Evolutionary conservation across 2,797 vertebrate genomes (phyloP), one percentile per base, ranked within the genome.

Genomic region (Micromesistius poutassou): DNA sequence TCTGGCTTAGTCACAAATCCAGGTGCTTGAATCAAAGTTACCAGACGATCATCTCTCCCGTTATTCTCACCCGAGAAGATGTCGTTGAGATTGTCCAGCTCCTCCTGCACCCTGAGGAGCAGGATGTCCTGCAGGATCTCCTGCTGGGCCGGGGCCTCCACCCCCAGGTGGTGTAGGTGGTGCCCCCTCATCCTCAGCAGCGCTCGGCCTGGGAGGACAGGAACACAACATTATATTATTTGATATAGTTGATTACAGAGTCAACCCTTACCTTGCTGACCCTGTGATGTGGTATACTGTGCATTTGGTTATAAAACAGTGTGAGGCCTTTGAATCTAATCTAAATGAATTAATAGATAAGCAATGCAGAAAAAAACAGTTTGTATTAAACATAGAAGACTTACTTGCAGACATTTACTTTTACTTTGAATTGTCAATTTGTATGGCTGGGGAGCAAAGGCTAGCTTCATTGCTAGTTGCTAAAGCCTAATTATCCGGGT

Each of bases 91-190:
- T 91, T 91, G 73, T 75, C 79, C 85, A 93, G 85, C 87, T 94
- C 93, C 71, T 94, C 92, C 33, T 89, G 90, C 76, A 94, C 89
- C 85, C 83, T 78, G 77, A 94, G 90, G 42, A 91, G 88, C 31
- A 94, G 89, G 46, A 94, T 76, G 72, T 89, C 90, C 82, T 91
- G 90, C 80, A 93, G 76, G 68, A 94, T 83, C 72, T 92, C 86
- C 86, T 90, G 84, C 79, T 88, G 87, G 76, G 89, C 82, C 71
- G 87, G 86, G 3, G 71, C 77, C 30, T 85, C 82, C 82, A 94
- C 77, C 3, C 94, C 93, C 16, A 94, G 88, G 9, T 85, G 83
- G 84, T 91, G 84, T 83, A 94, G 84, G 80, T 93, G 92, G 78
- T 84, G 83, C 50, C 88, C 86, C 77, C 85, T 90, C 10, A 94